Percentiles rank a stretch among this genome's conserved stretches.
These are phyloP conservation scores for Corynorhinus townsendii DNA, from an alignment of 2,113 vertebrate genomes.

Conservation along the genomic window DNA sequence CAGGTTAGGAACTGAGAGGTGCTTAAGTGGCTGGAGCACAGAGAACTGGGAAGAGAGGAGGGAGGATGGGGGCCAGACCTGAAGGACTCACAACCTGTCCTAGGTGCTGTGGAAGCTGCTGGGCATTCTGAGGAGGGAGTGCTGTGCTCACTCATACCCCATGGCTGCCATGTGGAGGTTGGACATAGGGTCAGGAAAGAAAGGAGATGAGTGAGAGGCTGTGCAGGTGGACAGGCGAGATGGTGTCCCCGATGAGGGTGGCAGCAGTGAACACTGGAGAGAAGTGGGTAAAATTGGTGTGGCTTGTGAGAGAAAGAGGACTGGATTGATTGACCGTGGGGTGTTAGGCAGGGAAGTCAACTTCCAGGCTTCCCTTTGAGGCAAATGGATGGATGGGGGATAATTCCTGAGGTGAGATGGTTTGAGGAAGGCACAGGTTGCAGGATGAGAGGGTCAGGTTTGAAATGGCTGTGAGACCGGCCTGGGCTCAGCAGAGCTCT, in stretches of 20 bases:
- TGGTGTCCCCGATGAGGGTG: not conserved
- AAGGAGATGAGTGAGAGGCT: not conserved
- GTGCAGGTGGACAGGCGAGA: not conserved
- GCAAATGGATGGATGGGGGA: not conserved
- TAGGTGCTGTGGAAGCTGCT: not conserved
- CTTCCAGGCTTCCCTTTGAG: not conserved
- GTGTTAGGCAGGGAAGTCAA: not conserved
- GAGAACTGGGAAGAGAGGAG: not conserved
- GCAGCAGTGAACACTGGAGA: not conserved
- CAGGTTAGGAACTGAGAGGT: not conserved
- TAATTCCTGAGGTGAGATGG: not conserved
- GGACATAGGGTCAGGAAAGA: not conserved
- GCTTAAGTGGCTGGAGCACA: not conserved
- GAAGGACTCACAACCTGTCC: no score
- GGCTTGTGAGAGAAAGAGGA: not conserved
- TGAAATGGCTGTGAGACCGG: not conserved
- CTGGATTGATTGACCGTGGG: not conserved
- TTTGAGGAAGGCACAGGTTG: not conserved
- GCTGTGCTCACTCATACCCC: not conserved
- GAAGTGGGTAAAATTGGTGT: not conserved
- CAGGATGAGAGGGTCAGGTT: not conserved
- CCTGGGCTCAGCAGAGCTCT: not conserved
- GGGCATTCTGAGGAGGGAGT: rapidly evolving
- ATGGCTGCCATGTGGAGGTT: not conserved
- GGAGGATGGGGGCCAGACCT: not conserved